phyloP scores from a whole-genome alignment of 2,797 vertebrate species.

The Tokudaia tokunoshimensis region DNA sequence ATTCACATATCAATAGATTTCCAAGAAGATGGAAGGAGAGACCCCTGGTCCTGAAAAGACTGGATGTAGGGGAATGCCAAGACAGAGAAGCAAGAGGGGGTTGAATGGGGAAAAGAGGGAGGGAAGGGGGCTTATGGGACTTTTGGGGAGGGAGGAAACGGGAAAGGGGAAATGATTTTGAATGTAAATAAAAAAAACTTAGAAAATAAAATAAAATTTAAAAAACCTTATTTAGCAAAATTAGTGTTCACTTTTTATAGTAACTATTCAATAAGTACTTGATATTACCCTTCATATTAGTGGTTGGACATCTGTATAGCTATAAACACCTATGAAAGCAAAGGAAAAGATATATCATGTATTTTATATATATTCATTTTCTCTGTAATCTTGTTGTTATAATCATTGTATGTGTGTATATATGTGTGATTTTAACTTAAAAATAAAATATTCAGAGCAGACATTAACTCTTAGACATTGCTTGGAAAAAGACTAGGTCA shows the following conservation, averaged over 20 bases:
- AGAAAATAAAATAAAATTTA: no score
- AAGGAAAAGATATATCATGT: neutral
- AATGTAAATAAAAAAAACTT: no score
- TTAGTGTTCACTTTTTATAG: constrained; percentile 22
- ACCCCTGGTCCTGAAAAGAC: no score
- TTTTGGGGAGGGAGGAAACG: no score
- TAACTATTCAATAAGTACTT: constrained; percentile 33
- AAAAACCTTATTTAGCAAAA: neutral
- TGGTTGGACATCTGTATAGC: neutral
- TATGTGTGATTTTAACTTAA: neutral
- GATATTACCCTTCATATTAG: neutral
- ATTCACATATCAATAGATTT: no score
- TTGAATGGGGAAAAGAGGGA: no score
- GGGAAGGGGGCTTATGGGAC: no score
- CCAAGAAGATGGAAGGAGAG: no score
- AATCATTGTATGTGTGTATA: neutral
- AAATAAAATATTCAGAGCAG: constrained; percentile 32
- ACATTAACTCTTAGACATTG: neutral
- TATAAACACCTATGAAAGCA: constrained; percentile 25
- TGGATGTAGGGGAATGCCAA: no score
- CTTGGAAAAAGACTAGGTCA: neutral
- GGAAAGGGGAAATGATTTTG: no score
- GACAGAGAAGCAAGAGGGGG: no score
- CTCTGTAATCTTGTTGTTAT: neutral
- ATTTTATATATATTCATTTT: neutral